Evolutionary conservation across 2,797 vertebrate species (phyloP), one percentile per base, ranked within the genome.

Genomic region (Myiotriccus ornatus): DNA sequence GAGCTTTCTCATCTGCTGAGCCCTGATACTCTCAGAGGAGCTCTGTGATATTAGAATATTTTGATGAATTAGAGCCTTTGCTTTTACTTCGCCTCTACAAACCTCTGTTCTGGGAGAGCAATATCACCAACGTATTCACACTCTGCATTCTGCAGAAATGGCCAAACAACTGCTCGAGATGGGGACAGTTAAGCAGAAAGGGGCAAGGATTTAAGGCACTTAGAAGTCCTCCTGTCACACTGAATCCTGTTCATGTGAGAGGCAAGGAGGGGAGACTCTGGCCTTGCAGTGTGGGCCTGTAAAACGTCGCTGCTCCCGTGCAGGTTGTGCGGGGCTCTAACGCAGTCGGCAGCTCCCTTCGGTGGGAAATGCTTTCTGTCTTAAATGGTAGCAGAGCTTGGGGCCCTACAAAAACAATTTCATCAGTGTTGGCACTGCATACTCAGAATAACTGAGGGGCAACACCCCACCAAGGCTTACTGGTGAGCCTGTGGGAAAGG

Each of bases 31-130:
- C 93, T 95, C 87, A 44, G n/a, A 91, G 88, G 77, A 86, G 39
- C n/a, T 84, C 79, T 84, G 44, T 69, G 57, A 62, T 90, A 92
- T 69, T 92, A 89, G 75, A 94, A 85, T 74, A 81, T 90, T 95
- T 84, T 91, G 80, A 92, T 93, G 49, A 95, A 85, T 84, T 84
- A 71, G 41, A 70, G 24, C 62, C 35, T 90, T 91, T 94, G 39
- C 76, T 81, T 95, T 92, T 80, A 46, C 46, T 81, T 94, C 2
- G 0, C 62, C 43, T 78, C 55, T 67, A 12, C 74, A 67, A 81
- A 23, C 37, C 60, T 89, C 53, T 57, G 18, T 50, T 94, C 37
- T 67, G 57, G 76, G 47, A 95, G 74, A 89, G 56, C 41, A 25
- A 0, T 32, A 76, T 70, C 68, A 67, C 52, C 0, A 0, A 30